phyloP scores from a whole-genome alignment of 2,113 vertebrate genomes.

The Ptilonorhynchus violaceus region DNA sequence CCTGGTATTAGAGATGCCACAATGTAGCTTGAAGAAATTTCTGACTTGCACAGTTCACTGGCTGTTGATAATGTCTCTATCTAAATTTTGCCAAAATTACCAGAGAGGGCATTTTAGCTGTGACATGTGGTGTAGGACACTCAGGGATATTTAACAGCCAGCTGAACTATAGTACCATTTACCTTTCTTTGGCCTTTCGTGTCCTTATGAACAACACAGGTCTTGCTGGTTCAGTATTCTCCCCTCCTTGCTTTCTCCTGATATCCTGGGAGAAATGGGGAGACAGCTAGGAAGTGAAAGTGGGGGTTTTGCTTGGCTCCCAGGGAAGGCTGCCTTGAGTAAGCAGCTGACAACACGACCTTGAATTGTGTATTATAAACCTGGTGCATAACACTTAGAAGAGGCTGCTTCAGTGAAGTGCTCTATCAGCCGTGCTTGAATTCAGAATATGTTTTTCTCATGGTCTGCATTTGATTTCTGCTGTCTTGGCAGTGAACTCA shows the following conservation, averaged over 20 bases:
- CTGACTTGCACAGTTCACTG: not conserved
- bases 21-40: not conserved
- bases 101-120: not conserved
- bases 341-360: not conserved
- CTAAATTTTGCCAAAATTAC: not conserved
- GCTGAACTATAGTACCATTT: not conserved
- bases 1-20: not conserved
- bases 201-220: not conserved
- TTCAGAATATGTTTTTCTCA: not conserved
- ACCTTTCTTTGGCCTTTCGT: not conserved
- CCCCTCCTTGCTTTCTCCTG: not conserved
- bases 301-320: not conserved
- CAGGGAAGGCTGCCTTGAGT: not conserved
- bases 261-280: not conserved
- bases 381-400: not conserved
- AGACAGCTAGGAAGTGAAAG: not conserved
- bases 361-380: not conserved
- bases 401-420: not conserved
- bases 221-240: not conserved
- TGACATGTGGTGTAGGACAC: not conserved
- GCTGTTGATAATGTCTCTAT: not conserved
- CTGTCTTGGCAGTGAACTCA: not conserved
- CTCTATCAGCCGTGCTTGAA: rapidly evolving
- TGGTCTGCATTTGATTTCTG: not conserved
- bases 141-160: not conserved